Evolutionary conservation across 2,888 invertebrate species (phyloP).

Genomic region (Ptychoptera contaminata): DNA sequence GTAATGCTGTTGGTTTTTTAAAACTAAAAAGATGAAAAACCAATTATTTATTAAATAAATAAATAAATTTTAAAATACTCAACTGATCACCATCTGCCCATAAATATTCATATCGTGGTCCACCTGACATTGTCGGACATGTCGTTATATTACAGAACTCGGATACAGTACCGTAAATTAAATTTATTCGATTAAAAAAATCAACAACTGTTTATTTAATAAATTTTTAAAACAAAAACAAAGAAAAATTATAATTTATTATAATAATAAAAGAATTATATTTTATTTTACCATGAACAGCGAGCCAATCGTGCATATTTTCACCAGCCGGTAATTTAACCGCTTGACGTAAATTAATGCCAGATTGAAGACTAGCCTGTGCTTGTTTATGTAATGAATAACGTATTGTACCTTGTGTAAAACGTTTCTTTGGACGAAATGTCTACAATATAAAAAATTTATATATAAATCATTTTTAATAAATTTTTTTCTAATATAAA

Average conservation of each 20-base stretch:
- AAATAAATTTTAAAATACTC: background rate
- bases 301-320: conserved; percentile 81
- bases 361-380: conserved; percentile 77
- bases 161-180: conserved; percentile 78
- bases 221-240: background rate
- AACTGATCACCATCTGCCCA: conserved; percentile 67
- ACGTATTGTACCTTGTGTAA: conserved; percentile 71
- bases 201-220: conserved; percentile 57
- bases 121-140: conserved; percentile 85
- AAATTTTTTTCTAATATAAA: conserved; percentile 1
- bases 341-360: conserved; percentile 65
- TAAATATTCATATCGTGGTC: conserved; percentile 74
- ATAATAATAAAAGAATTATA: conserved; percentile 1
- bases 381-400: conserved; percentile 83
- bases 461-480: background rate
- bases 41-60: background rate
- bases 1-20: conserved; percentile 62
- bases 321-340: conserved; percentile 72
- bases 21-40: conserved; percentile 27
- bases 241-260: background rate
- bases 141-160: conserved; percentile 69
- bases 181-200: conserved; percentile 84
- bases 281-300: conserved; percentile 83
- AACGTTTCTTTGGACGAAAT: conserved; percentile 75
- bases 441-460: conserved; percentile 40